Evolutionary conservation across 2,797 vertebrate genomes (phyloP), one percentile per base, ranked within the genome.

Genomic region (Gambusia yucatana): DNA sequence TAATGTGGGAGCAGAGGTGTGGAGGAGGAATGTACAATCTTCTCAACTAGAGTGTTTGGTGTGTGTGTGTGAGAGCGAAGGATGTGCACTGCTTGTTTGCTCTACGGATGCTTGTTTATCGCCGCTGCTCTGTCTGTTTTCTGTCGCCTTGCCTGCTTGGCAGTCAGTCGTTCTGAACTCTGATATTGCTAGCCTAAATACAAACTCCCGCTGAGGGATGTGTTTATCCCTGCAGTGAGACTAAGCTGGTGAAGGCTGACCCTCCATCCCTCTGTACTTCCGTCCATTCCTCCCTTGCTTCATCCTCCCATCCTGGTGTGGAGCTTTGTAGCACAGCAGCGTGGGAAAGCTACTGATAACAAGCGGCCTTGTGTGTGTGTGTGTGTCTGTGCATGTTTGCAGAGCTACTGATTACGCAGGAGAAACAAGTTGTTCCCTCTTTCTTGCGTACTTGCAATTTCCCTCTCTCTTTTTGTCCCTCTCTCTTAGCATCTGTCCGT

Each of bases 261-360:
- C 93, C 91, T 92, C 93, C 89, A 86, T 94, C 91, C 85, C 90
- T 92, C 85, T 89, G 88, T 86, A 84, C 88, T 91, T 91, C 87
- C 76, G 77, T 91, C 90, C 89, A 90, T 90, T 88, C 90, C 90
- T 93, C 88, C 88, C 87, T 92, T 47, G 77, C 90, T 73, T 90
- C 92, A 88, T 94, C 92, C 91, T 92, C 87, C 89, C 86, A 81
- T 93, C 91, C 92, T 92, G 91, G 93, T 84, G 90, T 91, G 90
- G 88, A 91, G 91, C 91, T 94, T 93, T 94, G 93, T 92, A 90
- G 50, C 89, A 79, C 82, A 84, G 88, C 92, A 93, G 94, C 93
- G 93, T 95, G 94, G 94, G 94, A 95, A 94, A 94, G 91, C 93
- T 89, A 87, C 92, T 91, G 93, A 95, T 94, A 94, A 94, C 93